Conservation (phyloP, 2,113 vertebrate species). For the Sphyrna mokarran region DNA sequence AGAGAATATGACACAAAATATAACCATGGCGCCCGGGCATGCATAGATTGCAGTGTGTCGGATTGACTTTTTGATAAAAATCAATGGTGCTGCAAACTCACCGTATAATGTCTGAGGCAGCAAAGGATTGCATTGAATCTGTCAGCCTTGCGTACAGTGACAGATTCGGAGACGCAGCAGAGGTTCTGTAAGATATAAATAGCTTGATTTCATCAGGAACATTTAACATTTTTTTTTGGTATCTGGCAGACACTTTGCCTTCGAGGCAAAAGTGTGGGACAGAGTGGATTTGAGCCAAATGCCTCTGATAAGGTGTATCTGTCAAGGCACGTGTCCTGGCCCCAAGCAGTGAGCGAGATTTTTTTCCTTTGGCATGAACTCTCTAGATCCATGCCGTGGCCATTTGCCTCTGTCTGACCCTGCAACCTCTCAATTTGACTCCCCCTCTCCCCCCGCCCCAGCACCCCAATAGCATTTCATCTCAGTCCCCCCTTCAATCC, state of each 20-base stretch:
- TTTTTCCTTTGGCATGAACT: not conserved
- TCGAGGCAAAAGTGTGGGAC: not conserved
- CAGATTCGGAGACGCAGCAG: not conserved
- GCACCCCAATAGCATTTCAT: no score
- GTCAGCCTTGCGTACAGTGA: not conserved
- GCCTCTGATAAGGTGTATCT: conserved; percentile 15
- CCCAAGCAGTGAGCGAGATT: not conserved
- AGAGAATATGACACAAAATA: not conserved
- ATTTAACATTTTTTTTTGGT: not conserved
- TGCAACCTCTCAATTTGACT: not conserved
- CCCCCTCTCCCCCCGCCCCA: not conserved
- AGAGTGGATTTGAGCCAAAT: not conserved
- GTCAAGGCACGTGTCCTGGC: not conserved
- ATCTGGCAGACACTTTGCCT: conserved; percentile 9
- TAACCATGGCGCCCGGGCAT: not conserved
- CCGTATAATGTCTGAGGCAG: not conserved
- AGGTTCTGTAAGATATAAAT: not conserved
- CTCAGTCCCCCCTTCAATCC: not conserved
- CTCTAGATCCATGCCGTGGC: not conserved
- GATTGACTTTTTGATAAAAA: not conserved
- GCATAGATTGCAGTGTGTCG: not conserved
- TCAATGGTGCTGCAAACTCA: not conserved
- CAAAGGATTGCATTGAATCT: not conserved
- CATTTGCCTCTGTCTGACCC: not conserved
- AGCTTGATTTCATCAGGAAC: not conserved